Base-by-base conservation (phyloP, 2,888 invertebrate genomes). In the Tiliacea aurago region DNA sequence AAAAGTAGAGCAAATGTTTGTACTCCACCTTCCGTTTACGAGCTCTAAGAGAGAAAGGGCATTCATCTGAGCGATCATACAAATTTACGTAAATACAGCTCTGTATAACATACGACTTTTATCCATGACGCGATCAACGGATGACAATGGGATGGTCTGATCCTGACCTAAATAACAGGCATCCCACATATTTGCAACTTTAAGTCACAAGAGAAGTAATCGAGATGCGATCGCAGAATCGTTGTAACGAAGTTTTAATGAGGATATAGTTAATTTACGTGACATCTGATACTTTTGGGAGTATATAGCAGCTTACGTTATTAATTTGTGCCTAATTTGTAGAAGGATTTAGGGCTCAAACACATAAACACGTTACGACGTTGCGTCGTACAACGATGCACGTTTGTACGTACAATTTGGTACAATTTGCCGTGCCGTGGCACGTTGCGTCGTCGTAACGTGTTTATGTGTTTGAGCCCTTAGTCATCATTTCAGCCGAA, bases 1-100 rank as follows among this genome's bases (percentile, higher is more conserved):
- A 75, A 72, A 81, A 84, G 76, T 62, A 70, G 63, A 80, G 49
- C 53, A 75, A 71, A 78, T 80, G 67, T 71, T 82, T 80, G 70
- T 70, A 62, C 49, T 76, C 73, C 72, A 72, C 73, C 72, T 78
- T 84, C 75, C 65, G 71, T 73, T 81, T 77, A 72, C 68, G 70
- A 71, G 45, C 74, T 65, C 51, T 55, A 55, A 76, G 58, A 83
- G 71, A 78, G 71, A 75, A 74, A 73, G 47, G 71, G 59, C 75
- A 71, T 76, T 76, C 73, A 78, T 74, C 63, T 63, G 51, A 67
- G 23, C 53, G 41, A 67, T 75, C 43, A 71, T 67, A 64, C 66
- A 63, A 63, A 49, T 58, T 55, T 62, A 58, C 47, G 41, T 59
- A 33, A 47, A 64, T 23, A 76, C 10, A 59, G 56, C 41, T 64